Evolutionary conservation across 2,888 invertebrate species (phyloP).

Genomic region (Macrosiphum euphorbiae): DNA sequence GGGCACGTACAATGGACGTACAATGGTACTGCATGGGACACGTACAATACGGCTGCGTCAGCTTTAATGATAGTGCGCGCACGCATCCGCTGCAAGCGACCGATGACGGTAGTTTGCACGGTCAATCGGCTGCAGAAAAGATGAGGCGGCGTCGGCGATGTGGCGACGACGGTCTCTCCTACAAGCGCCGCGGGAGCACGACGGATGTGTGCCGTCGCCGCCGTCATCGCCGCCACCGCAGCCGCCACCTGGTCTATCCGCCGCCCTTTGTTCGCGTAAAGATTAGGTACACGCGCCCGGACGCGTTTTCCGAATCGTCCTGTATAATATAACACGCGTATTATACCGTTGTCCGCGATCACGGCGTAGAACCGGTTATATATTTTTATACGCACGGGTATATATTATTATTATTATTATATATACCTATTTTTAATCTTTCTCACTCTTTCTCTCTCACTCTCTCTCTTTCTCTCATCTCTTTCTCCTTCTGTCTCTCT

Average conservation of each 20-base stretch:
- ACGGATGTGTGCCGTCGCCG: slow-evolving; percentile 44
- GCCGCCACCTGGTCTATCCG: background rate
- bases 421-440: slow-evolving; percentile 9
- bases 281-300: slow-evolving; percentile 1
- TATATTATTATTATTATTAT: background rate
- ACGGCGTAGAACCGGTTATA: slow-evolving; percentile 57
- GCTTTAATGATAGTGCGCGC: background rate
- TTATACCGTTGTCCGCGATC: slow-evolving; percentile 49
- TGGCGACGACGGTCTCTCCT: background rate
- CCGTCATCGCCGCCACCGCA: slow-evolving; percentile 23
- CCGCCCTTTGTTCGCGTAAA: slow-evolving; percentile 31
- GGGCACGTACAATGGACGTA: background rate
- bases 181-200: slow-evolving; percentile 41
- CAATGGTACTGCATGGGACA: too few species aligned
- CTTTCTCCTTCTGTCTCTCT: background rate
- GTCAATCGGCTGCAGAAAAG: background rate
- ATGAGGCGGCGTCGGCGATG: slow-evolving; percentile 2
- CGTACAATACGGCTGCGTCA: background rate
- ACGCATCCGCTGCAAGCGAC: background rate
- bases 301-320: slow-evolving; percentile 36
- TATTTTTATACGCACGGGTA: background rate
- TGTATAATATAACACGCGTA: slow-evolving; percentile 36
- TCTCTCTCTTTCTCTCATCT: background rate
- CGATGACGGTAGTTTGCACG: slow-evolving; percentile 1
- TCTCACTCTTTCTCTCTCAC: background rate